A percentile compares a stretch with the other conserved stretches of the same genome.
phyloP scores from a whole-genome alignment of 2,888 invertebrate species.

The Drosophila formosana region DNA sequence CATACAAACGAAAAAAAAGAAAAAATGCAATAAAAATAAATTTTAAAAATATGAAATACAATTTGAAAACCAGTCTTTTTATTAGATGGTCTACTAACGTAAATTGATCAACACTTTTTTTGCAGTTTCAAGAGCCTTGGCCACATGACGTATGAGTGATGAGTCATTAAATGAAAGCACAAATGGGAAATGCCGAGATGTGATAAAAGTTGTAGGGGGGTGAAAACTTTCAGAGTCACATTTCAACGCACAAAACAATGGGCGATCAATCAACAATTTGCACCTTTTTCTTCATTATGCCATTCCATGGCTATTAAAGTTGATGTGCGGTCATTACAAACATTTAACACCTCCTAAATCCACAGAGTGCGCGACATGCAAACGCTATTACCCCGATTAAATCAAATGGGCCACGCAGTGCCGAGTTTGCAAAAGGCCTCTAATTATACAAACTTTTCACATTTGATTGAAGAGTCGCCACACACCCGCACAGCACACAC shows the following conservation, averaged over 20 bases:
- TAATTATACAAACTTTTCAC: constrained; percentile 75
- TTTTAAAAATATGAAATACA: constrained; percentile 79
- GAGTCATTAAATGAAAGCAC: background rate
- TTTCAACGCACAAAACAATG: constrained; percentile 9
- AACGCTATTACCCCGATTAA: constrained; percentile 80
- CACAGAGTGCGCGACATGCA: constrained; percentile 64
- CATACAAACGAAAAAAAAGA: constrained; percentile 61
- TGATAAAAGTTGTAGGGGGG: constrained; percentile 13
- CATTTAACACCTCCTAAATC: constrained; percentile 74
- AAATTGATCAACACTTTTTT: constrained; percentile 5
- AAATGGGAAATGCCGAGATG: background rate
- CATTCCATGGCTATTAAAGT: constrained; percentile 44
- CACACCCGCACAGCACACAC: constrained; percentile 15
- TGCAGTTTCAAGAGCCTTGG: background rate
- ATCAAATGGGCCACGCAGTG: constrained; percentile 60
- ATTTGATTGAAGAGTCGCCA: constrained; percentile 75
- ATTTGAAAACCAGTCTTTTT: constrained; percentile 24
- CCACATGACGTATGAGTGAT: constrained; percentile 18
- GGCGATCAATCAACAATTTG: constrained; percentile 48
- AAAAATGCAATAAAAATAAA: constrained; percentile 79
- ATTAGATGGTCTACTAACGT: constrained; percentile 13
- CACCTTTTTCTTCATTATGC: constrained; percentile 37
- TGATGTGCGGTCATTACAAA: constrained; percentile 62
- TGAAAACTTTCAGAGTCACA: constrained; percentile 23
- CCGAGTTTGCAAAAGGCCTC: constrained; percentile 43